Evolutionary conservation across 2,113 vertebrate species (phyloP).

Genomic region (Gallinago media): DNA sequence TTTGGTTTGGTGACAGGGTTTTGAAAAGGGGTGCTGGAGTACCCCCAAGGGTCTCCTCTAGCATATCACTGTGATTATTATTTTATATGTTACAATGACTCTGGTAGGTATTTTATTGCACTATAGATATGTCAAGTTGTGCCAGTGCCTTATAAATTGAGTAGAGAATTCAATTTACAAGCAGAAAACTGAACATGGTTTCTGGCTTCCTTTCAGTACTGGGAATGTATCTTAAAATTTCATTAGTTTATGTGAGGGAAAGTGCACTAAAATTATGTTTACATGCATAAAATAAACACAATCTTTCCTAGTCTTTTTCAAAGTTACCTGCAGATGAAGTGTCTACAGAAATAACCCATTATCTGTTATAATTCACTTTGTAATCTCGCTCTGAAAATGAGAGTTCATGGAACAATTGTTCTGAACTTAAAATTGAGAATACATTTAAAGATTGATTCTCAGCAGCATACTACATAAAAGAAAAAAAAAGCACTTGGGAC

Average conservation of each 20-base stretch:
- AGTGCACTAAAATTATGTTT: slow-evolving; percentile 22
- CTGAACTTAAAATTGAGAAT: neutral
- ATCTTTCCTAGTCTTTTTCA: slow-evolving; percentile 7
- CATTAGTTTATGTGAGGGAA: slow-evolving; percentile 39
- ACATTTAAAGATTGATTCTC: slow-evolving; percentile 23
- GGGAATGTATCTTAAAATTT: slow-evolving; percentile 59
- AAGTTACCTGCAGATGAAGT: neutral
- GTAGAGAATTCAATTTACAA: slow-evolving; percentile 71
- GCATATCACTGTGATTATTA: neutral
- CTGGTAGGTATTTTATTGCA: slow-evolving; percentile 28
- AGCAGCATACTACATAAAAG: neutral
- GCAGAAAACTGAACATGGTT: slow-evolving; percentile 56
- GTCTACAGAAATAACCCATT: neutral
- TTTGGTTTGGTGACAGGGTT: neutral
- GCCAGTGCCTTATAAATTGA: slow-evolving; percentile 23
- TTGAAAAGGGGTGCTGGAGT: slow-evolving; percentile 7
- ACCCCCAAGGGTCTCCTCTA: neutral
- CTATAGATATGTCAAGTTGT: slow-evolving; percentile 43
- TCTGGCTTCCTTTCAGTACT: slow-evolving; percentile 46
- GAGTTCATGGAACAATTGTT: neutral
- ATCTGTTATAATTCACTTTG: neutral
- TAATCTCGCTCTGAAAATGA: slow-evolving; percentile 19
- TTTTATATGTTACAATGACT: slow-evolving; percentile 18
- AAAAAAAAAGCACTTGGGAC: neutral
- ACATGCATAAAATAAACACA: neutral